Evolutionary conservation across 1,140 invertebrate species (phyloP).

Genomic region (Chlorops oryzae): DNA sequence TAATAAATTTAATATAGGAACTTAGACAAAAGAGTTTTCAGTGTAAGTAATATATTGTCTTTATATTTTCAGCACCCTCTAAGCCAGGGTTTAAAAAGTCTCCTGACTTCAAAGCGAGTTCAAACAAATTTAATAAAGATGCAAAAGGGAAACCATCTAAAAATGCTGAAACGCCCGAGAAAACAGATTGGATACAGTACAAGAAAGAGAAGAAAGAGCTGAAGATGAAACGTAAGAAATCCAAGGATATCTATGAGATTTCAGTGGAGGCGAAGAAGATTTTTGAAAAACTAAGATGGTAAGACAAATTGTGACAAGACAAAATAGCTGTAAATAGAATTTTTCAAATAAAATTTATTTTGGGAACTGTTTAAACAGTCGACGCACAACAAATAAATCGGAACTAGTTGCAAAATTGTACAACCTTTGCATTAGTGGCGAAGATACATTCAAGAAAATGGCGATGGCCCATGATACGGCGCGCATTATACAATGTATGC

Average conservation of each 20-base stretch:
- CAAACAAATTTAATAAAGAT: slow-evolving; percentile 8
- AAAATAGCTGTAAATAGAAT: too few relatives aligned
- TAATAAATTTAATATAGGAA: too few relatives aligned
- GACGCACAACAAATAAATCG: slow-evolving; percentile 55
- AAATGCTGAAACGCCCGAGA: slow-evolving; percentile 28
- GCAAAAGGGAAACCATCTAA: neutral
- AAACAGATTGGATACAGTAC: slow-evolving; percentile 65
- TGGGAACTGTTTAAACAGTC: slow-evolving; percentile 22
- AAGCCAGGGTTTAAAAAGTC: neutral
- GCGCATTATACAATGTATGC: slow-evolving; percentile 79
- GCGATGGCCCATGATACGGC: slow-evolving; percentile 82
- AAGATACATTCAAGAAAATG: slow-evolving; percentile 63
- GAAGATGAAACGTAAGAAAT: slow-evolving; percentile 54
- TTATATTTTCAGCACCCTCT: slow-evolving; percentile 15
- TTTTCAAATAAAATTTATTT: neutral
- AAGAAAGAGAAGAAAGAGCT: slow-evolving; percentile 69
- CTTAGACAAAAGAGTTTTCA: too few relatives aligned
- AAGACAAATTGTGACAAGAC: too few relatives aligned
- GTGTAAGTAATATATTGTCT: slow-evolving; percentile 2
- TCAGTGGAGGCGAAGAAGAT: slow-evolving; percentile 67
- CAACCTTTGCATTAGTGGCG: slow-evolving; percentile 59
- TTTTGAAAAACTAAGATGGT: slow-evolving; percentile 69
- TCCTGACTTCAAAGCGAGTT: neutral
- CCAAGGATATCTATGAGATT: slow-evolving; percentile 61
- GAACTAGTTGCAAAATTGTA: slow-evolving; percentile 67